Evolutionary conservation across 2,113 vertebrate genomes (phyloP).

Genomic region (Panthera uncia): DNA sequence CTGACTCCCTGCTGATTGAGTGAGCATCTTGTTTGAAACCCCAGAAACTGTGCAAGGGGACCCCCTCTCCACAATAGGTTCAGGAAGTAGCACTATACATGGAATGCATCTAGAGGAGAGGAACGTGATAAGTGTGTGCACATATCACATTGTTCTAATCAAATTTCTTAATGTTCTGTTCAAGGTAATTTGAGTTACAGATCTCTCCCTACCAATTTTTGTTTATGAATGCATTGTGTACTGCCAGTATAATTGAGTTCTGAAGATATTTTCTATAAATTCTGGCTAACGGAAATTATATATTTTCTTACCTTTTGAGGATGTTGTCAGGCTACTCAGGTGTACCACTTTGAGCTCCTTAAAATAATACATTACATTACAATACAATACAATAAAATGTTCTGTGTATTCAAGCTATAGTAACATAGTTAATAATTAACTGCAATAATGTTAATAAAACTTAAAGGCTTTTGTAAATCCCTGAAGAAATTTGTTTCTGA

Average conservation of each 20-base stretch:
- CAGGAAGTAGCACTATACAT: not conserved
- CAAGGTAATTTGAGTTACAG: not conserved
- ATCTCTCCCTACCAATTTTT: not conserved
- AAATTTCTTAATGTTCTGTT: not conserved
- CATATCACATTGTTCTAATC: not conserved
- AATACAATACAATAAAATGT: not conserved
- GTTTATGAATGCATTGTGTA: not conserved
- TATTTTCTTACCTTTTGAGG: constrained; percentile 5
- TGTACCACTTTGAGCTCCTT: not conserved
- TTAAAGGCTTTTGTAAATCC: not conserved
- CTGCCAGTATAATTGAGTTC: not conserved
- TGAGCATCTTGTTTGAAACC: not conserved
- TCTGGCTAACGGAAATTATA: not conserved
- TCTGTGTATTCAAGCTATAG: not conserved
- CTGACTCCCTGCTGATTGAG: not conserved
- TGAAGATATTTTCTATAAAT: not conserved
- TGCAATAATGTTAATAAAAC: constrained; percentile 20
- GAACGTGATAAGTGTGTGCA: not conserved
- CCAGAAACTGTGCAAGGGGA: not conserved
- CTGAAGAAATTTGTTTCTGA: constrained; percentile 16
- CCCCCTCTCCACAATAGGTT: not conserved
- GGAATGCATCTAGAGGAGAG: not conserved
- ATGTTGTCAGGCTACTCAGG: not conserved
- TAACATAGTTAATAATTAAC: constrained; percentile 24
- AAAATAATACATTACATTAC: not conserved